phyloP scores from a whole-genome alignment of 2,797 vertebrate genomes.

The Parambassis ranga region DNA sequence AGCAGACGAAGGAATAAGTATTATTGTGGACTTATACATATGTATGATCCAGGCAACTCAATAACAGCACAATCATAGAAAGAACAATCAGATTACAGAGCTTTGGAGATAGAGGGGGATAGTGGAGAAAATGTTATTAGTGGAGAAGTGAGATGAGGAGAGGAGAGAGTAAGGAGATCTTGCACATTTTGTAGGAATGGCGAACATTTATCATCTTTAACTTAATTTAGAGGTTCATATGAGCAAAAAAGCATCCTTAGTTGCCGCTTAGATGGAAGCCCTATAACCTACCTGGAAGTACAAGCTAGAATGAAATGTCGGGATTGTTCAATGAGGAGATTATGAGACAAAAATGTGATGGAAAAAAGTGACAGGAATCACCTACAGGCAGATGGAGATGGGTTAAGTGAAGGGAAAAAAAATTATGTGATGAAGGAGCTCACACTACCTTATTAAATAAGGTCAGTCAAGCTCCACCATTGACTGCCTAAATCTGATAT shows the following conservation, averaged over 20 bases:
- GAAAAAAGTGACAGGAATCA: slow-evolving; percentile 16
- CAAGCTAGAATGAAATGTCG: slow-evolving; percentile 56
- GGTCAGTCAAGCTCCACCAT: slow-evolving; percentile 54
- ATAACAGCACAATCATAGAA: slow-evolving; percentile 75
- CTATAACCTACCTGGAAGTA: slow-evolving; percentile 44
- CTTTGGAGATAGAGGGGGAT: slow-evolving; percentile 67
- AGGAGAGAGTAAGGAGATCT: slow-evolving; percentile 64
- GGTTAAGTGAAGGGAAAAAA: not conserved
- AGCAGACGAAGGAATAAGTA: slow-evolving; percentile 65
- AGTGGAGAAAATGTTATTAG: slow-evolving; percentile 81
- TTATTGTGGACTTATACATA: slow-evolving; percentile 77
- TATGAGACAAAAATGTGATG: slow-evolving; percentile 16
- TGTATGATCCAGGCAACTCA: slow-evolving; percentile 81
- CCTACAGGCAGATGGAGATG: not conserved
- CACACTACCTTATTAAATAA: slow-evolving; percentile 46
- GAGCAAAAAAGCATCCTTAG: slow-evolving; percentile 69
- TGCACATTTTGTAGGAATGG: slow-evolving; percentile 69
- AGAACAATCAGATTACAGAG: slow-evolving; percentile 79
- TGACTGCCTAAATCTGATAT: slow-evolving; percentile 63
- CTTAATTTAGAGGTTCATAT: slow-evolving; percentile 73
- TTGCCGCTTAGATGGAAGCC: slow-evolving; percentile 35
- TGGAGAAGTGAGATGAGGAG: slow-evolving; percentile 67
- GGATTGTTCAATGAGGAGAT: slow-evolving; percentile 49
- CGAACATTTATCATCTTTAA: slow-evolving; percentile 81
- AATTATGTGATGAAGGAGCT: not conserved